These are phyloP conservation scores for Otis tarda DNA, from an alignment of 2,113 vertebrate genomes.

Conservation along the genomic window DNA sequence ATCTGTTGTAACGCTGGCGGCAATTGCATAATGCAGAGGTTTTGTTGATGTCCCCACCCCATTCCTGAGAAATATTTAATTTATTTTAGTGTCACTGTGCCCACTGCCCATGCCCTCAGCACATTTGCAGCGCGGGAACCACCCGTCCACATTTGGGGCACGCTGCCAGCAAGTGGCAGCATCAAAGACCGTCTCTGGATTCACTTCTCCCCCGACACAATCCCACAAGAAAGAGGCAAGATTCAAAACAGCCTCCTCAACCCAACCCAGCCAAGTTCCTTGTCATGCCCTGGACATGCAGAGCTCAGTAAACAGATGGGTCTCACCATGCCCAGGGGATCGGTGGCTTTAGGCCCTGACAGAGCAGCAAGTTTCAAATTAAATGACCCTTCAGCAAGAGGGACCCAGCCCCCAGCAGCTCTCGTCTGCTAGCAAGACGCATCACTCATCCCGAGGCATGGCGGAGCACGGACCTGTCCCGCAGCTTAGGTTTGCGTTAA, in stretches of 20 bases:
- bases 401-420: not conserved
- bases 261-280: not conserved
- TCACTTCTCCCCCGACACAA: not conserved
- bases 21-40: conserved; percentile 57
- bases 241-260: conserved; percentile 35
- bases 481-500: not conserved
- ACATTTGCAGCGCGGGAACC: not conserved
- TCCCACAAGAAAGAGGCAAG: conserved; percentile 43
- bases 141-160: not conserved
- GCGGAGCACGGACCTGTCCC: not conserved
- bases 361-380: not conserved
- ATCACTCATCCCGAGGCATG: not conserved
- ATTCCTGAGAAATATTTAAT: conserved; percentile 54
- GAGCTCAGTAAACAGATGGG: conserved; percentile 40
- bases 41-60: conserved; percentile 60
- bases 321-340: not conserved
- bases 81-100: conserved; percentile 23
- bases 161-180: conserved; percentile 14
- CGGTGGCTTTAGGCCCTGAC: not conserved
- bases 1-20: conserved; percentile 38
- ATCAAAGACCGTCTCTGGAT: conserved; percentile 54
- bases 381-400: conserved; percentile 13
- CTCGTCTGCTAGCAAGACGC: not conserved
- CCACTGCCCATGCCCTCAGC: conserved; percentile 46
- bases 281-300: not conserved